Conservation (phyloP, 2,797 vertebrate species). For the Carapus acus region DNA sequence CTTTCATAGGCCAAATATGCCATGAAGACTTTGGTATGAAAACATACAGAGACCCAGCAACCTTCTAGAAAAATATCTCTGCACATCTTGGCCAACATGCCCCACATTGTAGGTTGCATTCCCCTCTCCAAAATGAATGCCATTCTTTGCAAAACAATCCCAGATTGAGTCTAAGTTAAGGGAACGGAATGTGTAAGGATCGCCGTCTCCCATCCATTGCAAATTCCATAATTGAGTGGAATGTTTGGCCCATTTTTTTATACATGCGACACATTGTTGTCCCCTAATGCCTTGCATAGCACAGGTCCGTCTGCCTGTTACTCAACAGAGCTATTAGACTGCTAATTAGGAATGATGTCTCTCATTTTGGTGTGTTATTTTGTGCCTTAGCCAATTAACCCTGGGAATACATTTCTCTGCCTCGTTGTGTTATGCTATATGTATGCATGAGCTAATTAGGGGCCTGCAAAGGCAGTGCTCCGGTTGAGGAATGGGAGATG, state of each 20-base stretch:
- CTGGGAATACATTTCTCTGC: constrained; percentile 72
- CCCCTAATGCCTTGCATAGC: constrained; percentile 51
- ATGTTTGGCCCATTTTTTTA: constrained; percentile 49
- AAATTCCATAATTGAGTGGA: constrained; percentile 53
- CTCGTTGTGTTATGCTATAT: constrained; percentile 42
- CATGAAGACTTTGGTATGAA: too few relatives aligned
- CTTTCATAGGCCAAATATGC: constrained; percentile 40
- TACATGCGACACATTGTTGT: constrained; percentile 56
- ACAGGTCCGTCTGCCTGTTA: constrained; percentile 39
- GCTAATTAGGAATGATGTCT: constrained; percentile 61
- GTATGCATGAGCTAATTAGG: background rate
- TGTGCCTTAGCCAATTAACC: constrained; percentile 59
- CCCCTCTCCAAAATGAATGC: constrained; percentile 43
- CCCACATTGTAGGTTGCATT: constrained; percentile 58
- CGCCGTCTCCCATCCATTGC: constrained; percentile 39
- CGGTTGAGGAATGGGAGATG: background rate
- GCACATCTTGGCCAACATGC: constrained; percentile 30
- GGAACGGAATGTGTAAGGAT: constrained; percentile 43
- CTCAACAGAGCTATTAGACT: constrained; percentile 55
- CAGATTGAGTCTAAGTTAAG: constrained; percentile 54
- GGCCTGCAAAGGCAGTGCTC: background rate
- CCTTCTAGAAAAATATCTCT: constrained; percentile 21
- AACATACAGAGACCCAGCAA: constrained; percentile 53
- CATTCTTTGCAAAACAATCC: constrained; percentile 54
- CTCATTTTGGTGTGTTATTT: constrained; percentile 55